Percentiles rank a stretch among this genome's conserved stretches.
Conservation (phyloP, 2,113 vertebrate species). For the Danionella cerebrum region DNA sequence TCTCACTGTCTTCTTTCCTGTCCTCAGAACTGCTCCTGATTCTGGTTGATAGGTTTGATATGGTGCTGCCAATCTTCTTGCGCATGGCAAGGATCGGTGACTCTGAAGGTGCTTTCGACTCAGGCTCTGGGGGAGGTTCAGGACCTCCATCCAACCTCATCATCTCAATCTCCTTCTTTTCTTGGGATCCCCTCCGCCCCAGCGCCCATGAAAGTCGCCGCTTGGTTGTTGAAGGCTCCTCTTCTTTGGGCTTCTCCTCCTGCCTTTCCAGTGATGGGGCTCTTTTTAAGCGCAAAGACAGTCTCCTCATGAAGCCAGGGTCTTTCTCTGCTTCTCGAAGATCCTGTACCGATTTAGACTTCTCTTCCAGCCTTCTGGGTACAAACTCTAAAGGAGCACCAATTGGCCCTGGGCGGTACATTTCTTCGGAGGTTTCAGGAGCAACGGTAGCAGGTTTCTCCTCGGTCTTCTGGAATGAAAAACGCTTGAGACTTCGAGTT, state of each 20-base stretch:
- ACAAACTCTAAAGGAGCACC: conserved; percentile 83
- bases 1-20: conserved; percentile 61
- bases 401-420: conserved; percentile 80
- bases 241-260: conserved; percentile 66
- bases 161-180: conserved; percentile 72
- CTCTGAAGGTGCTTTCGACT: conserved; percentile 59
- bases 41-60: conserved; percentile 83
- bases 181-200: conserved; percentile 67
- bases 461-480: conserved; percentile 79
- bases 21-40: conserved; percentile 81
- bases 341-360: conserved; percentile 91
- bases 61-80: conserved; percentile 83
- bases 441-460: conserved; percentile 63
- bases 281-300: conserved; percentile 78
- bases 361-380: conserved; percentile 64
- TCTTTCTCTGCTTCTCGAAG: conserved; percentile 81
- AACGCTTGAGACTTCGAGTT: conserved; percentile 75
- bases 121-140: conserved; percentile 43
- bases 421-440: conserved; percentile 68
- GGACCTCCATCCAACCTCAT: conserved; percentile 55
- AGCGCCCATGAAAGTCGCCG: conserved; percentile 75
- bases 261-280: conserved; percentile 75
- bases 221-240: conserved; percentile 55
- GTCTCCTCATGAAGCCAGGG: conserved; percentile 80
- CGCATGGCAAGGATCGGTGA: conserved; percentile 81